phyloP scores from a whole-genome alignment of 1,140 invertebrate genomes.

The Meloidogyne chitwoodi region DNA sequence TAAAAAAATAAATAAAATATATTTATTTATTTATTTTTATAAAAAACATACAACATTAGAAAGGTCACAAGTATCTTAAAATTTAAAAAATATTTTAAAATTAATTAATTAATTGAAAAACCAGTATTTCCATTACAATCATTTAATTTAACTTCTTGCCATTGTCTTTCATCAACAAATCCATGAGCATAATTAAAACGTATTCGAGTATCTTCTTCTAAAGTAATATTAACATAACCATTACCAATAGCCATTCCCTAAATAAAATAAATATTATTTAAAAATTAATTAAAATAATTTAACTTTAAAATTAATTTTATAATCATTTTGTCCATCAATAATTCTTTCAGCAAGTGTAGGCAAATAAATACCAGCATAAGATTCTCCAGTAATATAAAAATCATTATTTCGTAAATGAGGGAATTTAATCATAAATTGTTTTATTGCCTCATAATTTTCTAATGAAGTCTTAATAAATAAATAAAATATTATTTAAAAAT shows the following conservation, averaged over 20 bases:
- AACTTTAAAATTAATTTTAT: conserved; percentile 55
- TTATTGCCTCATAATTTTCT: conserved; percentile 64
- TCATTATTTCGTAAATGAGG: conserved; percentile 62
- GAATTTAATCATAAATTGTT: conserved; percentile 65
- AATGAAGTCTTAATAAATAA: conserved; percentile 47
- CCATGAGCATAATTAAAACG: conserved; percentile 59
- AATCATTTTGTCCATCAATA: conserved; percentile 59
- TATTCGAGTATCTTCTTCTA: conserved; percentile 58
- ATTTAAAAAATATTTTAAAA: not conserved
- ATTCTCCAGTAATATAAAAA: conserved; percentile 64
- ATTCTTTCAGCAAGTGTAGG: conserved; percentile 65
- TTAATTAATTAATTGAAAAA: not conserved
- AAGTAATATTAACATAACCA: conserved; percentile 56
- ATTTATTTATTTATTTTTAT: not conserved
- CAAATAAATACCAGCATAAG: conserved; percentile 62
- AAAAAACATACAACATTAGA: conserved; percentile 32
- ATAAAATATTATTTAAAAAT: not conserved
- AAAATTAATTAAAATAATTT: not conserved
- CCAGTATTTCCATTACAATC: conserved; percentile 46
- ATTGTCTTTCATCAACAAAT: conserved; percentile 55
- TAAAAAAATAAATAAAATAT: too few relatives aligned
- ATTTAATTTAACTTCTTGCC: conserved; percentile 51
- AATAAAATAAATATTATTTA: not conserved
- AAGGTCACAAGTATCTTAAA: conserved; percentile 51
- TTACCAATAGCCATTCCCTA: conserved; percentile 60